Base-by-base conservation (phyloP, 2,888 invertebrate genomes). In the Nasonovia ribisnigri region DNA sequence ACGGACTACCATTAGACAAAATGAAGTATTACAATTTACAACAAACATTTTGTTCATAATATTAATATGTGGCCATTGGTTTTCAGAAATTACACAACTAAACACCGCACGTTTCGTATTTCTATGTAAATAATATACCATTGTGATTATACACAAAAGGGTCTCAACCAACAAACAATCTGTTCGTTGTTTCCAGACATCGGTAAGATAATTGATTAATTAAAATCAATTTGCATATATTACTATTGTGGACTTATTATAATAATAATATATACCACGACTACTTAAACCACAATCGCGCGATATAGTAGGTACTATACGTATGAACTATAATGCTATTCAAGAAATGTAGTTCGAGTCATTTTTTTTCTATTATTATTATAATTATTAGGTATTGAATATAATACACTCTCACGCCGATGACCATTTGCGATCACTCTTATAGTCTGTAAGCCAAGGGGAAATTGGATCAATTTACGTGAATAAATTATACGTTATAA, bases 201-300 rank as follows among this genome's bases (percentile, higher is more conserved):
- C n/a, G 26, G 57, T 48, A 26, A 87, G 67, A 92, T 87, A 87
- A 86, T 91, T 86, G 43, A 91, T 91, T n/a, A 57, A 48, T 88
- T 92, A 60, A 92, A 92, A 87, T 92, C 87, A 67, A 92, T 92
- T 92, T 87, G 60, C 92, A 91, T 91, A 77, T 36, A 86, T 43
- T 57, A 43, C 36, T 46, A n/a, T 29, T 2, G 46, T 46, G 29
- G 29, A 5, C 29, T 6, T 48, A 86, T 46, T 46, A 86, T 11
- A 43, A 86, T 86, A 26, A 57, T 29, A 26, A 36, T 60, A 57
- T 57, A 57, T 29, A 29, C 36, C 36, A 36, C 8, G 20, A 36
- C 20, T 77, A 77, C 77, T 77, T 77, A 77, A 77, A 77, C 20
- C 20, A 77, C 77, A 77, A 36, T 36, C 77, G 8, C 36, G 1